Evolutionary conservation across 2,797 vertebrate species (phyloP).

Genomic region (Passerculus sandwichensis): DNA sequence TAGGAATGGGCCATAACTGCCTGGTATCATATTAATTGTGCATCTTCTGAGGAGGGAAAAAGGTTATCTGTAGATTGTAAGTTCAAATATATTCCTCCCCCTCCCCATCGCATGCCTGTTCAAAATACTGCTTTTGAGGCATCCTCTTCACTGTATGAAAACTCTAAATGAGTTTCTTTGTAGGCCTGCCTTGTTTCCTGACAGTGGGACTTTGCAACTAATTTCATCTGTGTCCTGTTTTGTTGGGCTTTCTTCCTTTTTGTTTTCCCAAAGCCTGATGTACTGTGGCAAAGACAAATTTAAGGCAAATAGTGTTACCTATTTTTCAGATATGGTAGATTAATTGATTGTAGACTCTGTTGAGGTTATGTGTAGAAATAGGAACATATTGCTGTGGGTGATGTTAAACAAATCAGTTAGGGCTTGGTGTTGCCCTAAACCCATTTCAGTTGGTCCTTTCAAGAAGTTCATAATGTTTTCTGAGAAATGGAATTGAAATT

Average conservation of each 20-base stretch:
- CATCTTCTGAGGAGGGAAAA: background rate
- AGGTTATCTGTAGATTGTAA: background rate
- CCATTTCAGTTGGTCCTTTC: background rate
- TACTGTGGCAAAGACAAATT: background rate
- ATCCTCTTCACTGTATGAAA: background rate
- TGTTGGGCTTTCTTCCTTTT: rapidly evolving
- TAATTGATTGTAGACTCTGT: background rate
- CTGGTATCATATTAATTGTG: background rate
- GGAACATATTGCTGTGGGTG: background rate
- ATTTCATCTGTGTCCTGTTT: background rate
- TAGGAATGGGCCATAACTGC: background rate
- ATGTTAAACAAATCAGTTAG: background rate
- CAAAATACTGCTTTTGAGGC: background rate
- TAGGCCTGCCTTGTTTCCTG: background rate
- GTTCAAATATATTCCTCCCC: background rate
- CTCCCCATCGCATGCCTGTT: background rate
- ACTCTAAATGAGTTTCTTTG: background rate
- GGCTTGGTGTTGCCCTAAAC: background rate
- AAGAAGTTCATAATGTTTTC: background rate
- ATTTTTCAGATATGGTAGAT: background rate
- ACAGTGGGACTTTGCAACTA: background rate
- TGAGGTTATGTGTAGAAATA: background rate
- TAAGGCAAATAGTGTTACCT: background rate
- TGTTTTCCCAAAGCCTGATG: background rate
- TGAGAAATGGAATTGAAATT: constrained; percentile 14